Evolutionary conservation across 2,113 vertebrate genomes (phyloP), one percentile per base, ranked within the genome.

Genomic region (Ursus arctos): DNA sequence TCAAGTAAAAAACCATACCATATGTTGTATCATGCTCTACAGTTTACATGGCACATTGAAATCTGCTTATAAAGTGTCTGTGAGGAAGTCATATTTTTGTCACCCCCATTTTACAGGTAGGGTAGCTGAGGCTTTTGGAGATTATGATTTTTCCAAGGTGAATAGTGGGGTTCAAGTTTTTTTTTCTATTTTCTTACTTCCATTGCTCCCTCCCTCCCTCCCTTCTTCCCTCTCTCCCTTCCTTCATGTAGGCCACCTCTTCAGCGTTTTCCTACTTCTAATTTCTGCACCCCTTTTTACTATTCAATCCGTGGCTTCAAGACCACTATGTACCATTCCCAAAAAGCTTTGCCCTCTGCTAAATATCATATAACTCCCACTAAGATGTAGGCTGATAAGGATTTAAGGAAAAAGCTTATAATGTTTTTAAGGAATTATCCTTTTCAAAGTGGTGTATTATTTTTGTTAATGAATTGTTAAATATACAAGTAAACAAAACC

Each of bases 81-180:
- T 79, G 72, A 95, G 84, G 94, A 96, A 92, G 21, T 94, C 40
- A 28, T 85, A 8, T 81, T 96, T 57, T 93, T 85, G 81, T 92
- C 55, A 92, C n/a, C 0, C 24, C 59, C 53, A 43, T 95, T 97
- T 89, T 92, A 89, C 18, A 85, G 69, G 59, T 96, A 47, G 76
- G 71, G 40, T 26, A 95, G 49, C 26, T 43, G 69, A 97, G 81
- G 47, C 31, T 84, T 14, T 95, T 43, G 55, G 63, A 80, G 36
- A 43, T 79, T 49, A 74, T 80, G 61, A 76, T 76, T 93, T 95
- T 94, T 90, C 86, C 61, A 86, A 67, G 36, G 43, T 57, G 69
- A 90, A 88, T 77, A 77, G 51, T 71, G 93, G 74, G 88, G 31
- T 89, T 96, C 21, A n/a, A 90, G 24, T 81, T 67, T 13, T 49